Evolutionary conservation across 2,113 vertebrate species (phyloP).

Genomic region (Lasiurus cinereus): DNA sequence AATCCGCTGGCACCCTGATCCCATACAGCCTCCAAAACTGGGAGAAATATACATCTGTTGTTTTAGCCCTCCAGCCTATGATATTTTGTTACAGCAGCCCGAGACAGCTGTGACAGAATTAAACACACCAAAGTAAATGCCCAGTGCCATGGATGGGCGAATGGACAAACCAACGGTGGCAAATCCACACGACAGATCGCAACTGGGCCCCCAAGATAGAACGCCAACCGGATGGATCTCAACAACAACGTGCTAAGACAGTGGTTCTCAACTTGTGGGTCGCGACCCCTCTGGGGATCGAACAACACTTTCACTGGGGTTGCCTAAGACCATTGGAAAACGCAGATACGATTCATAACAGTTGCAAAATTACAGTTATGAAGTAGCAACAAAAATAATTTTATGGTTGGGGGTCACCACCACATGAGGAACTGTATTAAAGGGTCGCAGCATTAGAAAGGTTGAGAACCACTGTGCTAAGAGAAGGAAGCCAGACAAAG

Average conservation of each 20-base stretch:
- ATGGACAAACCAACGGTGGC: accelerated
- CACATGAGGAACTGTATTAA: no score
- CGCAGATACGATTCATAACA: no score
- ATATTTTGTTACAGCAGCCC: background rate
- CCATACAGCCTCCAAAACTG: background rate
- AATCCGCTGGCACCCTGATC: background rate
- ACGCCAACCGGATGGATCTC: background rate
- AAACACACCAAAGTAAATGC: background rate
- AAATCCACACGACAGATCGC: accelerated
- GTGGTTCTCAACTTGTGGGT: no score
- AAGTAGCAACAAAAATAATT: no score
- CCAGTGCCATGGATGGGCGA: accelerated
- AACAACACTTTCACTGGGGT: no score
- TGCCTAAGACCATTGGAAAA: no score
- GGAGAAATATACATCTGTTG: background rate
- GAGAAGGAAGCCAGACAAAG: background rate
- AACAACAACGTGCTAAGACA: background rate
- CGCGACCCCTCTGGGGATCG: no score
- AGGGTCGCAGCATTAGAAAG: no score
- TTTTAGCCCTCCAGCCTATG: background rate
- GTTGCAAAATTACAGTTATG: no score
- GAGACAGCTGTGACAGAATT: background rate
- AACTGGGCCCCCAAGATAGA: accelerated
- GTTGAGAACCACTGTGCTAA: background rate
- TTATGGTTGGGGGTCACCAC: no score